Evolutionary conservation across 2,888 invertebrate species (phyloP), one percentile per base, ranked within the genome.

Genomic region (Proisotoma minuta): DNA sequence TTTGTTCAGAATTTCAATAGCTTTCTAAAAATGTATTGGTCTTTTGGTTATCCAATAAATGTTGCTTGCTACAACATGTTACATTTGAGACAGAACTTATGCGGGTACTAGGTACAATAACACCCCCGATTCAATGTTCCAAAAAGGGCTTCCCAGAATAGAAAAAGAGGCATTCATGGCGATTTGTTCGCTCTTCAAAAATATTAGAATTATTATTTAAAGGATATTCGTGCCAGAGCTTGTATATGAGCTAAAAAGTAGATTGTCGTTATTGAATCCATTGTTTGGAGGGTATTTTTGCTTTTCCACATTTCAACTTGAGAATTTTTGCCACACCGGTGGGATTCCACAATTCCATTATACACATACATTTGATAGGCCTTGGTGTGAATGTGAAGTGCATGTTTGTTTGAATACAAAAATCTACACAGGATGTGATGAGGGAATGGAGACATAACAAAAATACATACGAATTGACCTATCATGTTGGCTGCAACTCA

Each of bases 381-480:
- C 18, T n/a, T 49, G 26, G 49, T 49, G 49, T 49, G 49, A 49
- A 49, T 22, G 22, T 23, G 49, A 49, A 49, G 49, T 49, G 49
- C 49, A 49, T 49, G 49, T 10, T 22, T 22, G 23, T 49, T 23
- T 23, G 49, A 51, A 27, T 51, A 51, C 28, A 27, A 26, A 27
- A 51, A 24, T 12, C 20, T n/a, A 24, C 2, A 26, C 50, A 51
- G 27, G 51, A 51, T 51, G 51, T 24, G 51, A 26, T 24, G 23
- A 20, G 39, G 39, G 27, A 27, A 34, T 34, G 39, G 53, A 54
- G 53, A 52, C 52, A 24, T 49, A 43, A 43, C 20, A 20, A 43
- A n/a, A 5, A 43, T 10, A 34, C 10, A 23, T n/a, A 27, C n/a
- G 28, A 26, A 51, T 51, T 51, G 51, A 51, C 51, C 51, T 27